Conservation (phyloP, 2,797 vertebrate species). For the Acridotheres tristis region DNA sequence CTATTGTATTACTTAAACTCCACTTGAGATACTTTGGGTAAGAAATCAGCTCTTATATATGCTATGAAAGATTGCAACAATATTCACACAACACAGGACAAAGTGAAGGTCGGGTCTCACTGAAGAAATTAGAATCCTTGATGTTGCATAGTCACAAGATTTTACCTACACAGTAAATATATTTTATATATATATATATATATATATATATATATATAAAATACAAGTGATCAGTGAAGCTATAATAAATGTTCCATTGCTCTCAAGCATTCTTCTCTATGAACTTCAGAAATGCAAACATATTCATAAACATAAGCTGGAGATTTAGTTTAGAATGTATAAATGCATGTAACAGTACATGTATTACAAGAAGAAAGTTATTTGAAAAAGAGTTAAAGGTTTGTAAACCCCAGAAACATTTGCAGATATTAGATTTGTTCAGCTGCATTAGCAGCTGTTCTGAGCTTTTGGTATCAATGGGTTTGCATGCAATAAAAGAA, state of each 20-base stretch:
- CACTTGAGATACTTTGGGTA: background rate
- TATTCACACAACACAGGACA: background rate
- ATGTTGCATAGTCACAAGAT: background rate
- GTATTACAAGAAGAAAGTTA: background rate
- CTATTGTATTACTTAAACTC: background rate
- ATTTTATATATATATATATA: too few relatives aligned
- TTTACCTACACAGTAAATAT: background rate
- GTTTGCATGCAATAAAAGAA: background rate
- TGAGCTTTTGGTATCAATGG: slow-evolving; percentile 30
- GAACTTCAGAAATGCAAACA: slow-evolving; percentile 19
- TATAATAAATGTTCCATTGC: background rate
- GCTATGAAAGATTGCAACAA: background rate
- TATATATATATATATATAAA: too few relatives aligned
- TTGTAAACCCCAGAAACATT: slow-evolving; percentile 31
- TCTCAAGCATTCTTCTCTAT: background rate
- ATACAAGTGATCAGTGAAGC: background rate
- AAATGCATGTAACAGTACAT: background rate
- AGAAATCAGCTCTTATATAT: background rate
- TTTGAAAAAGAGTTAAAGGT: background rate
- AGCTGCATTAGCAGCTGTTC: slow-evolving; percentile 39
- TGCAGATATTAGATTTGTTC: slow-evolving; percentile 44
- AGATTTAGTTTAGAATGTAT: background rate
- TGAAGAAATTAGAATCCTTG: background rate
- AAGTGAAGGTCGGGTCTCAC: background rate
- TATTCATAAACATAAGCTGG: background rate